Evolutionary conservation across 2,113 vertebrate species (phyloP), one percentile per base, ranked within the genome.

Genomic region (Ceyx cyanopectus): DNA sequence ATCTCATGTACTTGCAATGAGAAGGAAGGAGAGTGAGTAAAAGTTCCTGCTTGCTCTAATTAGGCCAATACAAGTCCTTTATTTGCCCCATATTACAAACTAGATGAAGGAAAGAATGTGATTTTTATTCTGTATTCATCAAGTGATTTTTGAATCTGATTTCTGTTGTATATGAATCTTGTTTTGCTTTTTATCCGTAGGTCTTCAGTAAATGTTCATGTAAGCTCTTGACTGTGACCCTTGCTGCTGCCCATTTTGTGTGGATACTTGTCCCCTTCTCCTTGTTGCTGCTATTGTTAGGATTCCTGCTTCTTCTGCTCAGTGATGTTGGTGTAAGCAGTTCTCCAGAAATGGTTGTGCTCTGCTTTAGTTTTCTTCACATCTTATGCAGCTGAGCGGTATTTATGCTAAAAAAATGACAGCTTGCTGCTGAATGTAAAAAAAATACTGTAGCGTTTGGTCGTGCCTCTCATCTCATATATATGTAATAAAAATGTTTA

Each of bases 111-210:
- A 63, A 57, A 60, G 4, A 10, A 10, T 34, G 1, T 34, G n/a
- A 58, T 76, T 53, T 17, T 29, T 56, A 32, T 53, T 78, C 30
- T 79, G 3, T 53, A 15, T 67, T 75, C 20, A 72, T 65, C 19
- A 51, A 34, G 18, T 72, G 58, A 61, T 56, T 57, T 43, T 4
- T 19, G 16, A 82, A 40, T 54, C 30, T 80, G 6, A 46, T 73
- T 89, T 79, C 30, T 80, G 7, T 51, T 57, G 32, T 12, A 72
- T 23, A 79, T 26, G 91, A 81, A 34, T 30, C 34, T 72, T 60
- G 12, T 6, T 92, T 75, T 87, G 29, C 43, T 92, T 93, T 91
- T 87, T 68, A 66, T 82, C 63, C 63, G 26, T 85, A 91, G 60
- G 56, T 87, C 43, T 51, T 74, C 85, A 68, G 18, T 90, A 88